Conservation (phyloP, 2,113 vertebrate species). For the Tyto alba region DNA sequence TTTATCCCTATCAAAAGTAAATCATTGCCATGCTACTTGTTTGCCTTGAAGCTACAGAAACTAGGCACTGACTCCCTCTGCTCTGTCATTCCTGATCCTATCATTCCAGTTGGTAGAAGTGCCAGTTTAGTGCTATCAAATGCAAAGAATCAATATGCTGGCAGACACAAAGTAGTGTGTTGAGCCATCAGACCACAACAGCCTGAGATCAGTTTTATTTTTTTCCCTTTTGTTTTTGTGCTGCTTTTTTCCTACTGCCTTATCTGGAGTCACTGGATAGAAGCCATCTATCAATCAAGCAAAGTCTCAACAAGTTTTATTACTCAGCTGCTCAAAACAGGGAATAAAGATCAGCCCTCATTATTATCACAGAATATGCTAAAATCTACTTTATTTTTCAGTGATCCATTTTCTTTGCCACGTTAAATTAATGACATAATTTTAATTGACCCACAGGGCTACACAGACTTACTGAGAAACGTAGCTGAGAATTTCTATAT, state of each 20-base stretch:
- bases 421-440: conserved; percentile 5
- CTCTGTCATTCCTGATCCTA: conserved; percentile 26
- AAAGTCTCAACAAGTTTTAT: conserved; percentile 49
- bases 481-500: background rate
- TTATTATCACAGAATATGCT: background rate
- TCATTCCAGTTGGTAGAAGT: conserved; percentile 13
- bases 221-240: conserved; percentile 18
- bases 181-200: conserved; percentile 57
- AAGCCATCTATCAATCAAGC: conserved; percentile 61
- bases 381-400: conserved; percentile 12
- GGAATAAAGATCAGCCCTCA: conserved; percentile 31
- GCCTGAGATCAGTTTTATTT: conserved; percentile 33
- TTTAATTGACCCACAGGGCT: background rate
- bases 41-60: conserved; percentile 37
- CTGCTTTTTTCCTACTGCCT: conserved; percentile 39
- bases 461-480: conserved; percentile 18
- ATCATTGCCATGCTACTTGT: background rate
- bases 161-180: conserved; percentile 39
- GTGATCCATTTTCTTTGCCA: background rate
- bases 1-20: conserved; percentile 45
- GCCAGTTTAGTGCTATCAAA: conserved; percentile 52
- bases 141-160: conserved; percentile 62
- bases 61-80: background rate
- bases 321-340: conserved; percentile 38
- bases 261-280: conserved; percentile 53